Conservation (phyloP, 2,113 vertebrate species). For the Smithornis capensis region DNA sequence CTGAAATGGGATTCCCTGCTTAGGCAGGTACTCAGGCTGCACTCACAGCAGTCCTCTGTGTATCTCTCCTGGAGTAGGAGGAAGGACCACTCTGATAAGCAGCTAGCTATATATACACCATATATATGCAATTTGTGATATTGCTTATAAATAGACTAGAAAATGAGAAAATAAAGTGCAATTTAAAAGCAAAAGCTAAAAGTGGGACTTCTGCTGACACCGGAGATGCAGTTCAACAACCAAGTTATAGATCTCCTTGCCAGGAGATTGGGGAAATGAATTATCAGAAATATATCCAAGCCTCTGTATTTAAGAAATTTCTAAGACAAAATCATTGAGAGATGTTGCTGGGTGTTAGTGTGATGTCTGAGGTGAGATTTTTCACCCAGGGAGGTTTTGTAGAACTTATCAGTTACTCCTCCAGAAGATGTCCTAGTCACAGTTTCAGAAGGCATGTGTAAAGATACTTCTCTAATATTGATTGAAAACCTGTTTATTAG, state of each 20-base stretch:
- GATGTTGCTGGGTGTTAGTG: background rate
- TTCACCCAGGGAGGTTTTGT: background rate
- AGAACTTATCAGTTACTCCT: background rate
- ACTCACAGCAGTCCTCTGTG: background rate
- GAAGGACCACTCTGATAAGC: background rate
- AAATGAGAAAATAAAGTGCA: background rate
- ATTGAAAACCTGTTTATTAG: background rate
- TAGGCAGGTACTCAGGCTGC: background rate
- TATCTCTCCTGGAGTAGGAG: background rate
- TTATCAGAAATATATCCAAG: background rate
- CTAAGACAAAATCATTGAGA: background rate
- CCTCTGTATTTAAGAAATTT: background rate
- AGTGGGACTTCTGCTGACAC: background rate
- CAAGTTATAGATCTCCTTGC: background rate
- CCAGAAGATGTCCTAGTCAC: background rate
- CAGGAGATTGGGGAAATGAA: background rate
- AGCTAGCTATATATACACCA: background rate
- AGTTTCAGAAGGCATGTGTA: background rate
- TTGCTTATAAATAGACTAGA: background rate
- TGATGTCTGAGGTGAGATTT: background rate
- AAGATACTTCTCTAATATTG: background rate
- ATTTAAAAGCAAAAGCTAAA: background rate
- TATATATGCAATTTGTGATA: background rate
- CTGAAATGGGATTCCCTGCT: background rate
- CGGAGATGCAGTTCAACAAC: background rate